Base-by-base conservation (phyloP, 2,113 vertebrate species). In the Burhinus bistriatus region DNA sequence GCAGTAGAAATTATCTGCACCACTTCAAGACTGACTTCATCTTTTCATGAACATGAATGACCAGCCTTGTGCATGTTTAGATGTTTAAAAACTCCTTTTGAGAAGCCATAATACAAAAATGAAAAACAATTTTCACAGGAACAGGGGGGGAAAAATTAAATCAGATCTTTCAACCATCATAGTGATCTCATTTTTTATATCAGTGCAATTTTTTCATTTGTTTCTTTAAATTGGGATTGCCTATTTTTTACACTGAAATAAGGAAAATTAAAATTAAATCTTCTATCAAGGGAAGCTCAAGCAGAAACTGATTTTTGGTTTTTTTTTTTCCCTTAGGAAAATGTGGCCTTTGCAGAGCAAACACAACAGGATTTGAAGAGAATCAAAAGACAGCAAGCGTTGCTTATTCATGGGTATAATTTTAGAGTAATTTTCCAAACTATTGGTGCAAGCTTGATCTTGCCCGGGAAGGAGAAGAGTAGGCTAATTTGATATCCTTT, bases 381-480 rank as follows among this genome's bases (percentile, higher is more conserved):
- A 95, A 84, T 83, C 25, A 87, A 81, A 89, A 47, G 21, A 54
- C 12, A 94, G 8, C 2, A 95, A 95, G 84, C 83, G 34, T 47
- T 91, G 16, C 11, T 32, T 73, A 52, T 79, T 58, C 29, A 29
- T 80, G 21, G 51, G 9, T 89, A 23, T 57, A 66, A 71, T 76
- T 62, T 80, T 64, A 47, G 40, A 88, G 22, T 59, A 1, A 94
- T 97, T 97, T 96, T 94, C 20, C 52, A 89, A 91, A 93, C 19
- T 15, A 22, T 59, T 95, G 30, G 15, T 93, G 34, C 14, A 69
- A 42, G 25, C 45, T 83, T 94, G 52, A 93, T 88, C 32, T 96
- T 93, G 17, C 49, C 29, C 11, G 12, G 40, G 17, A 77, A 89
- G 52, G 13, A 58, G 40, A 8, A 95, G 62, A 86, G 21, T 21